These are phyloP conservation scores for Trichopoda pennipes DNA, from an alignment of 2,888 invertebrate genomes.

Conservation along the genomic window DNA sequence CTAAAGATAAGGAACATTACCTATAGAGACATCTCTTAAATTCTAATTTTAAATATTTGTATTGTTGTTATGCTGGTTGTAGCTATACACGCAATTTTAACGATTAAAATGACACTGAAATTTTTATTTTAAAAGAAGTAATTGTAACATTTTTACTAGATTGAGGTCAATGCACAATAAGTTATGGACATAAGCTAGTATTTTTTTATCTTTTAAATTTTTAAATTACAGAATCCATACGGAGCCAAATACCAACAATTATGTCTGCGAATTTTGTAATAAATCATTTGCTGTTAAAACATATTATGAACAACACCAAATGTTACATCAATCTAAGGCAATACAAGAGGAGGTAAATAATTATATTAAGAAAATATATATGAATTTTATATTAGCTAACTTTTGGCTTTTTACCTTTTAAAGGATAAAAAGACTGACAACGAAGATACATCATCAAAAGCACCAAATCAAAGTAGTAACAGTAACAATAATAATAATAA, in stretches of 20 bases:
- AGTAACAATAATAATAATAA: slow-evolving; percentile 20
- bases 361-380: background rate
- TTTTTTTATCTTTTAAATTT: background rate
- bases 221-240: slow-evolving; percentile 76
- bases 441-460: slow-evolving; percentile 21
- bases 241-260: slow-evolving; percentile 80
- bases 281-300: slow-evolving; percentile 86
- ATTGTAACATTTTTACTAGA: no score
- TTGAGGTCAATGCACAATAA: no score
- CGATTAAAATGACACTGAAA: no score
- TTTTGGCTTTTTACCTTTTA: background rate
- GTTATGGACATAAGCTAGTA: no score
- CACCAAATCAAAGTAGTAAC: slow-evolving; percentile 55
- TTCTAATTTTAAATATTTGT: no score
- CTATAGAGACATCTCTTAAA: no score
- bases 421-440: slow-evolving; percentile 55
- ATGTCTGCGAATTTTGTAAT: slow-evolving; percentile 85
- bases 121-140: no score
- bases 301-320: slow-evolving; percentile 85
- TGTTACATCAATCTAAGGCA: slow-evolving; percentile 81
- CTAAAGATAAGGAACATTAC: no score
- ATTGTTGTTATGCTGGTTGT: no score
- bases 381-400: background rate
- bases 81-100: no score
- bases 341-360: slow-evolving; percentile 59